phyloP scores from a whole-genome alignment of 2,113 vertebrate genomes.

The Dunckerocampus dactyliophorus region DNA sequence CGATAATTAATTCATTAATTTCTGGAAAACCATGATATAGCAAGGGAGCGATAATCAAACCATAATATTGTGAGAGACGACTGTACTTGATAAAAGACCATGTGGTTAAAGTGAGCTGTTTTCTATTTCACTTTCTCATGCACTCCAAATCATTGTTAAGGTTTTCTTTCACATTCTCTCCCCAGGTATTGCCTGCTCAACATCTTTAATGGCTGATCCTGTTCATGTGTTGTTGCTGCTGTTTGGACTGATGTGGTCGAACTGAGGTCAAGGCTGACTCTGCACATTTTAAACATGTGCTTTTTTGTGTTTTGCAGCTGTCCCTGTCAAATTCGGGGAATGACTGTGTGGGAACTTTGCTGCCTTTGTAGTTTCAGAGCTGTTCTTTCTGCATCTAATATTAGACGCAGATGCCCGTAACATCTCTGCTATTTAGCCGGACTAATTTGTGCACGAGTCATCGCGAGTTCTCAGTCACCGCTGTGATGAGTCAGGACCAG shows the following conservation, averaged over 20 bases:
- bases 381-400: constrained; percentile 30
- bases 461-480: neutral
- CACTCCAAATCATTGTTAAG: too few relatives aligned
- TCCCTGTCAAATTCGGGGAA: constrained; percentile 33
- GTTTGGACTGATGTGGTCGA: constrained; percentile 1
- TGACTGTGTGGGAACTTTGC: neutral
- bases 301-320: constrained; percentile 40
- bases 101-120: neutral
- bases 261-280: constrained; percentile 35
- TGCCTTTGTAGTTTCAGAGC: too few relatives aligned
- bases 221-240: neutral
- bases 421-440: constrained; percentile 25
- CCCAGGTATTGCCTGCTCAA: too few relatives aligned
- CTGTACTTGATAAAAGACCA: neutral
- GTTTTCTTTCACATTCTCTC: too few relatives aligned
- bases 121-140: neutral
- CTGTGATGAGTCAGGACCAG: neutral
- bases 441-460: constrained; percentile 17
- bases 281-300: constrained; percentile 44
- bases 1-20: too few relatives aligned
- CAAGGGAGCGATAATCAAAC: too few relatives aligned
- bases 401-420: constrained; percentile 53
- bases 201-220: neutral
- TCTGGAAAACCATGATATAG: too few relatives aligned
- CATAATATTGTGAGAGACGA: too few relatives aligned